phyloP scores from a whole-genome alignment of 2,888 invertebrate species.

The Ryuthela nishihirai region DNA sequence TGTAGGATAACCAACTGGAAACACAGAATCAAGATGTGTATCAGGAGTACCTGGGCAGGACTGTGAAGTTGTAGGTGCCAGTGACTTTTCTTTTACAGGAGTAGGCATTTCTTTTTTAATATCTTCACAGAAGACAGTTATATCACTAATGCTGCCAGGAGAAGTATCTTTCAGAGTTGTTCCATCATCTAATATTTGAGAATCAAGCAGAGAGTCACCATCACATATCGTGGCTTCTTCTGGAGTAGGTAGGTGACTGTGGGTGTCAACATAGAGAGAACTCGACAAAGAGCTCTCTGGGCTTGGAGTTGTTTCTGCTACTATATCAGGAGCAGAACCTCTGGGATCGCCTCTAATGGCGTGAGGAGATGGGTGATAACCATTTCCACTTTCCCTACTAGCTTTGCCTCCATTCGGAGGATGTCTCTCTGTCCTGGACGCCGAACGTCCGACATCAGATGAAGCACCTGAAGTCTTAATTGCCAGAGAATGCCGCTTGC shows the following conservation, averaged over 20 bases:
- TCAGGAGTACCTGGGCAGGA: constrained; percentile 31
- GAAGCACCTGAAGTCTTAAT: too few relatives aligned
- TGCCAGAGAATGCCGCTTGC: constrained; percentile 6
- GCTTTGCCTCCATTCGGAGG: not conserved
- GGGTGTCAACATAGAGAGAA: constrained; percentile 36
- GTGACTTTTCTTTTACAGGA: not conserved
- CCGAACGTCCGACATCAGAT: not conserved
- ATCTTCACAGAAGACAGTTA: constrained; percentile 33
- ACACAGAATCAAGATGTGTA: constrained; percentile 8
- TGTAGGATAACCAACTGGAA: constrained; percentile 15
- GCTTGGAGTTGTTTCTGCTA: constrained; percentile 25
- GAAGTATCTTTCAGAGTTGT: constrained; percentile 27
- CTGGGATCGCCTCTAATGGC: not conserved
- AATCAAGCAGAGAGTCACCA: constrained; percentile 18
- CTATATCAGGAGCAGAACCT: not conserved
- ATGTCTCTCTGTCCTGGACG: not conserved
- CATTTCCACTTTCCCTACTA: too few relatives aligned
- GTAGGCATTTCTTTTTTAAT: constrained; percentile 4
- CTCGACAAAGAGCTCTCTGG: constrained; percentile 38
- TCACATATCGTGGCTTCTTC: constrained; percentile 21
- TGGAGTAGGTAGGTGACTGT: constrained; percentile 36
- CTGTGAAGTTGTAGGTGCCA: constrained; percentile 10
- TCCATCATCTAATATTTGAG: constrained; percentile 28
- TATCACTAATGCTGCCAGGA: constrained; percentile 28
- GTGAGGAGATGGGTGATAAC: not conserved